Evolutionary conservation across 1,140 invertebrate genomes (phyloP), one percentile per base, ranked within the genome.

Genomic region (Orius insidiosus): DNA sequence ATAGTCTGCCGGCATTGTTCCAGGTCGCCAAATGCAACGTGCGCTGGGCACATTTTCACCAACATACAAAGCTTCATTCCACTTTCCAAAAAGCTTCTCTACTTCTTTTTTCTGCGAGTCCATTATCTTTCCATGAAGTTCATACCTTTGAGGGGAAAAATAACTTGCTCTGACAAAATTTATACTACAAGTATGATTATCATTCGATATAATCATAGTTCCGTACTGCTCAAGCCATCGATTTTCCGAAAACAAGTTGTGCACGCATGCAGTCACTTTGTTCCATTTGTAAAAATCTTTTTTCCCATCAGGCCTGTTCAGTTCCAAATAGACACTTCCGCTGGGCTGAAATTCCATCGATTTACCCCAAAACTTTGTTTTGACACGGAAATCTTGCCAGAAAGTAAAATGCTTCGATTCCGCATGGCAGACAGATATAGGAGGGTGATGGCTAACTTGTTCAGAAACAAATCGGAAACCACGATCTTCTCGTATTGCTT

Each of bases 321-420:
- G 56, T 13, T 63, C 55, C 6, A 74, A 62, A 47, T 73, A 68
- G 1, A 74, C 69, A 47, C 59, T 56, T 49, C 83, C 83, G 31
- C 80, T 71, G 0, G 85, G 85, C 57, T 85, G 79, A 59, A 88
- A 81, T 65, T 88, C 84, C 70, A 90, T 84, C 24, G 82, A 86
- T 64, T 86, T 88, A 46, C 85, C 85, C 84, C 85, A 89, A 66
- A 90, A 90, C 62, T 85, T 85, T 16, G 84, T 81, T 63, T 85
- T 85, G 50, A 86, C 82, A 52, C 80, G 65, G 2, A 76, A 72
- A 57, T 82, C 78, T 70, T 87, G 83, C 75, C 78, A 83, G 61
- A 85, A 82, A 3, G 69, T 69, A 64, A 83, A 89, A 56, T 75
- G 76, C 49, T 69, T 61, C 14, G 76, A 76, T 57, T 83, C 76